Evolutionary conservation across 1,140 invertebrate species (phyloP).

Genomic region (Propsilocerus akamusi): DNA sequence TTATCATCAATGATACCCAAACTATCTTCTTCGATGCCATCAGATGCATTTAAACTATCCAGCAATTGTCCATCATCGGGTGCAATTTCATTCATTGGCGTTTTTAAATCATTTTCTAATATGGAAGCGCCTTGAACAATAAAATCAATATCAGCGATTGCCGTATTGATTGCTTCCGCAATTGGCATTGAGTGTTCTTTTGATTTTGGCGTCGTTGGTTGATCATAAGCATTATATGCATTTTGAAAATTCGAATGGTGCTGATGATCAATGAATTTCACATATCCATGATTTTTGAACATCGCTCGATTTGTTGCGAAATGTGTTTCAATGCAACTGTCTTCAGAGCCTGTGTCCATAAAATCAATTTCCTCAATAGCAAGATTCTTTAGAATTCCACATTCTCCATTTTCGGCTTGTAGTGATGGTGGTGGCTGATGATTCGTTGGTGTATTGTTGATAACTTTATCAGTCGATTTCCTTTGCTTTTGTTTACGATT

Average conservation of each 20-base stretch:
- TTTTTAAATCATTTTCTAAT: conserved; percentile 15
- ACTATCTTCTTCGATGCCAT: conserved; percentile 38
- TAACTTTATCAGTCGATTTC: conserved; percentile 6
- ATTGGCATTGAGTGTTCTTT: conserved; percentile 7
- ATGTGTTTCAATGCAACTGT: conserved; percentile 36
- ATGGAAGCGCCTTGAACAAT: conserved; percentile 30
- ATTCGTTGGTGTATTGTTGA: background rate
- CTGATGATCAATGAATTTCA: conserved; percentile 39
- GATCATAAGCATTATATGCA: conserved; percentile 8
- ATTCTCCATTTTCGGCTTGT: conserved; percentile 18
- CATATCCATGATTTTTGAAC: conserved; percentile 42
- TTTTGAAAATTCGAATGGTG: background rate
- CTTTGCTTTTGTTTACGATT: conserved; percentile 24
- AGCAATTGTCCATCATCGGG: background rate
- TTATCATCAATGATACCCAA: conserved; percentile 26
- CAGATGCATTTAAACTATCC: background rate
- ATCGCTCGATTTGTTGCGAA: conserved; percentile 29
- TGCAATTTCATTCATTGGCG: conserved; percentile 19
- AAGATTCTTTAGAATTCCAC: conserved; percentile 20
- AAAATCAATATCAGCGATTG: conserved; percentile 28
- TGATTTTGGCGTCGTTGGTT: conserved; percentile 6
- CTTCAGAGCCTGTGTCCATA: conserved; percentile 53
- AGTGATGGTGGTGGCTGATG: conserved; percentile 15
- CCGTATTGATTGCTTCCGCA: conserved; percentile 10
- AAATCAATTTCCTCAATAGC: conserved; percentile 39